A percentile compares a stretch with the other conserved stretches of the same genome.
phyloP scores from a whole-genome alignment of 2,888 invertebrate genomes.

The Parapristionchus giblindavisi region DNA sequence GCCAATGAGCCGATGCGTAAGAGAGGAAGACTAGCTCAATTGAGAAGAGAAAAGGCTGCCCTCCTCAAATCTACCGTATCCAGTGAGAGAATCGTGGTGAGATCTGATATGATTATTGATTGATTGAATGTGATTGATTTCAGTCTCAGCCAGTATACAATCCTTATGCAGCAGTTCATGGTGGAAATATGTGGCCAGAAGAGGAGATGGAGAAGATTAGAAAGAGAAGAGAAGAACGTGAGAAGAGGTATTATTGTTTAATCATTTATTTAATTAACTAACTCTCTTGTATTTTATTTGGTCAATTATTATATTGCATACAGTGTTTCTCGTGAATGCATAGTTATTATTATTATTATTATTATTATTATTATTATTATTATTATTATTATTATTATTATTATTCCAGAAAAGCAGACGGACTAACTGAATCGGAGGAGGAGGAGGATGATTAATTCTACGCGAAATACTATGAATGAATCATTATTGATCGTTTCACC shows the following conservation, averaged over 20 bases:
- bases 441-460: neutral
- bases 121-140: neutral
- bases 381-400: neutral
- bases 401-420: slow-evolving; percentile 23
- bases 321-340: too few relatives aligned
- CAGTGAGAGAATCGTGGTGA: neutral
- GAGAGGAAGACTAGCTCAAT: slow-evolving; percentile 21
- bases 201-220: slow-evolving; percentile 21
- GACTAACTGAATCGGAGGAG: slow-evolving; percentile 15
- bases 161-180: neutral
- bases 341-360: too few relatives aligned
- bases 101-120: neutral
- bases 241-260: slow-evolving; percentile 22
- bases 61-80: neutral
- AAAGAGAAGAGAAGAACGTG: slow-evolving; percentile 11
- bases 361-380: too few relatives aligned
- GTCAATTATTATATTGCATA: too few relatives aligned
- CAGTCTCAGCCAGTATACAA: neutral
- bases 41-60: slow-evolving; percentile 20
- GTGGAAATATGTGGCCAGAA: slow-evolving; percentile 3
- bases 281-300: too few relatives aligned
- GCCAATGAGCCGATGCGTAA: neutral
- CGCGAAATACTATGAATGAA: neutral
- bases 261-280: too few relatives aligned
- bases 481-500: neutral